Percentiles rank a stretch among this genome's conserved stretches.
Conservation (phyloP, 2,113 vertebrate genomes). For the Gopherus flavomarginatus region DNA sequence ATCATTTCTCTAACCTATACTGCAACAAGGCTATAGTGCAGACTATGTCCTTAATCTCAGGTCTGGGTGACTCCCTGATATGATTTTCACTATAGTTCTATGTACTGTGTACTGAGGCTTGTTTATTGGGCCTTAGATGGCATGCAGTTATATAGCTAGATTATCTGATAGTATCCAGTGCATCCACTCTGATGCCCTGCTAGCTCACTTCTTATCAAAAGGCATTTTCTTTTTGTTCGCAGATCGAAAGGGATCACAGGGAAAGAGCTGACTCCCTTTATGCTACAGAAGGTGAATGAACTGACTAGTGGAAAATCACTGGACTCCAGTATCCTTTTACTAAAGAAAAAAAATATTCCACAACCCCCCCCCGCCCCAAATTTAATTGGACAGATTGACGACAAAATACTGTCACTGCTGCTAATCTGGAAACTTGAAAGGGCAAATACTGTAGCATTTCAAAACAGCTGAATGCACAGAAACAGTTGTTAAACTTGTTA, state of each 20-base stretch:
- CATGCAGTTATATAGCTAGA: constrained; percentile 9
- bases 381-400: not conserved
- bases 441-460: not conserved
- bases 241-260: constrained; percentile 83
- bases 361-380: too few relatives aligned
- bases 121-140: not conserved
- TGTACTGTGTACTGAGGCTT: not conserved
- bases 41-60: not conserved
- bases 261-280: constrained; percentile 89
- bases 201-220: not conserved
- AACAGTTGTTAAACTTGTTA: not conserved
- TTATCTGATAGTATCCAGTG: constrained; percentile 1
- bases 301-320: constrained; percentile 87
- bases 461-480: not conserved
- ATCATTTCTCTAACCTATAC: not conserved
- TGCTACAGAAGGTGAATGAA: constrained; percentile 84
- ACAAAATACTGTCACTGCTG: not conserved
- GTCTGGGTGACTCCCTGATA: not conserved
- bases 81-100: not conserved
- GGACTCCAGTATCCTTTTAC: constrained; percentile 89
- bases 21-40: not conserved
- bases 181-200: not conserved
- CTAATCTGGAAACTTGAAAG: not conserved
- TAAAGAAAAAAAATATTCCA: accelerated
- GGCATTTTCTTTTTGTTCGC: constrained; percentile 18